phyloP scores from a whole-genome alignment of 2,113 vertebrate genomes.

The Hyaena hyaena region DNA sequence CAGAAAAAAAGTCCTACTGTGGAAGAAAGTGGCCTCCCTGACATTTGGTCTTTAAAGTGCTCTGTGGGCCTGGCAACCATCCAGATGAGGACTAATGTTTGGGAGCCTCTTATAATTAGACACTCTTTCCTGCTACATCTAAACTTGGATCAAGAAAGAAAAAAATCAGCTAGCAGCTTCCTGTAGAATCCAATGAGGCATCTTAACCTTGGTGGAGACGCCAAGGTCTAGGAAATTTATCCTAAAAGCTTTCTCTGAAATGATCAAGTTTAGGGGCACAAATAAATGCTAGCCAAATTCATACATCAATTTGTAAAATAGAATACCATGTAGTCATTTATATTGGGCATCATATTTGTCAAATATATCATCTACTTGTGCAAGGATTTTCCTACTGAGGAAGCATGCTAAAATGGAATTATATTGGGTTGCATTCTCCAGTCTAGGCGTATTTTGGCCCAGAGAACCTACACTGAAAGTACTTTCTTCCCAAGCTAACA shows the following conservation, averaged over 20 bases:
- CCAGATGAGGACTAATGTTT: background rate
- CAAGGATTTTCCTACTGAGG: background rate
- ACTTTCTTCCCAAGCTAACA: background rate
- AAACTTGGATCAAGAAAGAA: background rate
- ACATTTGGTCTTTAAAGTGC: background rate
- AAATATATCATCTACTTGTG: background rate
- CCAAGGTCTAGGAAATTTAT: background rate
- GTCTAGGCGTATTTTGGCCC: background rate
- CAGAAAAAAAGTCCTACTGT: background rate
- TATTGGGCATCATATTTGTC: background rate
- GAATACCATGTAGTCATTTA: background rate
- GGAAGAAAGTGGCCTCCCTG: background rate
- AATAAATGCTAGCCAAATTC: background rate
- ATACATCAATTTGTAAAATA: constrained; percentile 13
- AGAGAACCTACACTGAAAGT: background rate
- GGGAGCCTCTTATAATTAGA: background rate
- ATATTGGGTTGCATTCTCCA: background rate
- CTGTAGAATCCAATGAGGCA: background rate
- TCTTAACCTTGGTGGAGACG: background rate
- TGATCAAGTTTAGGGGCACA: constrained; percentile 23
- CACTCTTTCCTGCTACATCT: background rate
- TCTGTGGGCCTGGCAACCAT: background rate
- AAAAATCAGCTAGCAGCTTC: background rate
- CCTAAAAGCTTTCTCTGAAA: constrained; percentile 42
- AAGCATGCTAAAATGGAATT: background rate